These are phyloP conservation scores for Condylura cristata DNA, from an alignment of 2,113 vertebrate species.

Conservation along the genomic window DNA sequence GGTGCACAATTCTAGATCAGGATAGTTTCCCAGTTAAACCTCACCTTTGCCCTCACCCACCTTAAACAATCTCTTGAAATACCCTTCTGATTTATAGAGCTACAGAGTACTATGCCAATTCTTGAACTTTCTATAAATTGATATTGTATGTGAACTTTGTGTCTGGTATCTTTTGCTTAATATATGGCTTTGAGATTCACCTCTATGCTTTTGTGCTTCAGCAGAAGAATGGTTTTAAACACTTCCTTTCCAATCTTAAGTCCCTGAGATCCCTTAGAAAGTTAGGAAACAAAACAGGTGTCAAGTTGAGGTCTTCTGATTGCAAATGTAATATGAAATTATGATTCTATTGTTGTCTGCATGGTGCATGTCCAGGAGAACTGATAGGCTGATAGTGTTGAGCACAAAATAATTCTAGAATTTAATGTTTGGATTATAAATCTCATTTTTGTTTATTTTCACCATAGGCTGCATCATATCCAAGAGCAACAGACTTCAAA, in stretches of 20 bases:
- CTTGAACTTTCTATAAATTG: neutral
- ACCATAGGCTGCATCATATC: neutral
- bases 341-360: neutral
- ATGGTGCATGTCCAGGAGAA: neutral
- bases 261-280: neutral
- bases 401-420: neutral
- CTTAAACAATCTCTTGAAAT: rapidly evolving
- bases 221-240: neutral
- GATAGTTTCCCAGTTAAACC: neutral
- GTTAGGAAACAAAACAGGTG: neutral
- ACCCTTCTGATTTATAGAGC: neutral
- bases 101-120: neutral
- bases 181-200: neutral
- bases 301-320: neutral
- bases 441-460: conserved; percentile 29
- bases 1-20: neutral
- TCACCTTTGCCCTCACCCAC: neutral
- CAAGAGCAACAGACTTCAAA: neutral
- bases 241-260: neutral
- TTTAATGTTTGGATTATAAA: neutral
- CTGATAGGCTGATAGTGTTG: neutral
- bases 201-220: neutral
- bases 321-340: neutral
- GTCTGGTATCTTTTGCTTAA: neutral
- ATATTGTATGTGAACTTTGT: neutral